A percentile compares a stretch with the other conserved stretches of the same genome.
Evolutionary conservation across 1,140 invertebrate species (phyloP).

Genomic region (Kradibia gibbosae): DNA sequence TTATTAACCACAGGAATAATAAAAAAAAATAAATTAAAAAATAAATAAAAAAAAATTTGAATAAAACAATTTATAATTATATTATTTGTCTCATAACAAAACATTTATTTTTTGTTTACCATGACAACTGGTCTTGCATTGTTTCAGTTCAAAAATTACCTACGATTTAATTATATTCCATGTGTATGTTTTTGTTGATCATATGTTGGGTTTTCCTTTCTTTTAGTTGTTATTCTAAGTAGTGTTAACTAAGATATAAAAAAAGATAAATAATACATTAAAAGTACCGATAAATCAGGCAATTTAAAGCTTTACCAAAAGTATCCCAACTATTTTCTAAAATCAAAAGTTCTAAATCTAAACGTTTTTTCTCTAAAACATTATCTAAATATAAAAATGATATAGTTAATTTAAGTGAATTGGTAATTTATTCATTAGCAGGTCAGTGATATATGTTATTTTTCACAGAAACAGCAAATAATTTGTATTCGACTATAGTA

Average conservation of each 20-base stretch:
- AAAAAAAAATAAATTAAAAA: too few relatives aligned
- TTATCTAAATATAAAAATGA: conserved; percentile 4
- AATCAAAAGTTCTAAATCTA: not conserved
- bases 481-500: not conserved
- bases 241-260: not conserved
- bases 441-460: not conserved
- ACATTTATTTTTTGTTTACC: too few relatives aligned
- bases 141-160: too few relatives aligned
- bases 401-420: not conserved
- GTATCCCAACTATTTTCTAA: not conserved
- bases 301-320: not conserved
- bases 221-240: too few relatives aligned
- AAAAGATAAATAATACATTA: not conserved
- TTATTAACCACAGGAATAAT: too few relatives aligned
- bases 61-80: too few relatives aligned
- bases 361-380: not conserved
- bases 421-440: not conserved
- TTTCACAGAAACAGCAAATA: not conserved
- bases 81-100: too few relatives aligned
- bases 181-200: too few relatives aligned
- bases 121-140: too few relatives aligned
- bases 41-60: too few relatives aligned
- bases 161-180: too few relatives aligned
- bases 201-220: too few relatives aligned
- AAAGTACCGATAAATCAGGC: not conserved